Evolutionary conservation across 2,888 invertebrate species (phyloP).

Genomic region (Cephus nigrinus): DNA sequence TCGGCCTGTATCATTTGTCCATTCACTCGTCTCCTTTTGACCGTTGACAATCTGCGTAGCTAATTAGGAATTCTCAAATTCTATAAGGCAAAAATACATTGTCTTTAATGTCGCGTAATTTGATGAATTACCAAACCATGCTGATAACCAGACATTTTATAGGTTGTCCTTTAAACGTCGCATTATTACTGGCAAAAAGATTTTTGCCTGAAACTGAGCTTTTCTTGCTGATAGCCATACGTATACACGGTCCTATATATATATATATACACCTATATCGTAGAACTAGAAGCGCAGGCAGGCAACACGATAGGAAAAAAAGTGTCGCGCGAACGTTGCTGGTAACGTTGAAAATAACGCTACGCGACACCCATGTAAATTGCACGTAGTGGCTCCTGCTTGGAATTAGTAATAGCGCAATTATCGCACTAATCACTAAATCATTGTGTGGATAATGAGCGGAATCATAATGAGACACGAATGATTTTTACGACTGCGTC

Average conservation of each 20-base stretch:
- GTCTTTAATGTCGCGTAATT: neutral
- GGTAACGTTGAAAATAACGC: constrained; percentile 2
- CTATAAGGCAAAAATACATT: neutral
- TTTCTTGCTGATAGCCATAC: neutral
- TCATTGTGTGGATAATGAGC: constrained; percentile 8
- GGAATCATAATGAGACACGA: neutral
- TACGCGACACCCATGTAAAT: constrained; percentile 2
- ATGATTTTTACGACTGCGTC: neutral
- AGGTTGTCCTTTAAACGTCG: neutral
- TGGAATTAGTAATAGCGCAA: constrained; percentile 16
- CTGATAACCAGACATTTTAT: neutral
- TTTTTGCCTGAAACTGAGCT: neutral
- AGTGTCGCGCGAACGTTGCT: neutral
- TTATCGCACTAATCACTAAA: constrained; percentile 22
- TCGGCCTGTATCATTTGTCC: constrained; percentile 7
- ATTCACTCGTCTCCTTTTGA: neutral
- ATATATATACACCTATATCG: neutral
- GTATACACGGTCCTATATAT: neutral
- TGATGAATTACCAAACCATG: neutral
- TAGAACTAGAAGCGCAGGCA: neutral
- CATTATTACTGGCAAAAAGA: neutral
- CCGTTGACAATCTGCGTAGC: neutral
- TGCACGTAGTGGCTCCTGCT: neutral
- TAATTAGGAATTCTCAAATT: neutral
- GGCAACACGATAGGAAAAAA: neutral